phyloP scores from a whole-genome alignment of 2,797 vertebrate species.

The Danio aesculapii region DNA sequence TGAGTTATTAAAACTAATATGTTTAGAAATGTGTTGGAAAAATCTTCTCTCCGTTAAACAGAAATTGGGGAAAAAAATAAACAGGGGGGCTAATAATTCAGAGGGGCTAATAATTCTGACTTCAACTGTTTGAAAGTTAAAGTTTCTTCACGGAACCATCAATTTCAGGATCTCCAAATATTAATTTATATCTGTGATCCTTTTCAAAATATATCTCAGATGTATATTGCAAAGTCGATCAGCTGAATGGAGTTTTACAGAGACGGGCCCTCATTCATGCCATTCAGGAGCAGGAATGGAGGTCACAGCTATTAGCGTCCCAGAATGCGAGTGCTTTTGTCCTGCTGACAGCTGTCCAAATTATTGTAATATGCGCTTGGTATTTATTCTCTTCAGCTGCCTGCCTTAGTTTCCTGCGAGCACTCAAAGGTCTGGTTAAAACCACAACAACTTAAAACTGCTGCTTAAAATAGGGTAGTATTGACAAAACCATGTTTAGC shows the following conservation, averaged over 20 bases:
- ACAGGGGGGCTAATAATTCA: no score
- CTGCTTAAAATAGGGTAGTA: slow-evolving; percentile 6
- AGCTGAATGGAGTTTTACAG: slow-evolving; percentile 20
- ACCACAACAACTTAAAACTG: slow-evolving; percentile 15
- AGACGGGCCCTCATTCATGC: slow-evolving; percentile 2
- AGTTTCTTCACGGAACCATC: no score
- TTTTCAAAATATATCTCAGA: background rate
- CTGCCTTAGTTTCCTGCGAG: slow-evolving; percentile 63
- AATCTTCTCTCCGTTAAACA: no score
- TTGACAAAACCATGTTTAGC: background rate
- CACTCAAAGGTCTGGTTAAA: slow-evolving; percentile 6
- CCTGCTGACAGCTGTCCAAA: slow-evolving; percentile 77
- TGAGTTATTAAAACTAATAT: no score
- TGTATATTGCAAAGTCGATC: background rate
- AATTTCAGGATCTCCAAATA: background rate
- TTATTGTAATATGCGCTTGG: slow-evolving; percentile 71
- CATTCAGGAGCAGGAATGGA: slow-evolving; percentile 65
- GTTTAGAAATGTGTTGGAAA: no score
- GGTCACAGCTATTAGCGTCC: slow-evolving; percentile 71
- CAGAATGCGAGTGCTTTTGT: slow-evolving; percentile 67
- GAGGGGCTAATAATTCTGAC: no score
- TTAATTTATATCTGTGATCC: background rate
- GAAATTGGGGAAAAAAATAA: no score
- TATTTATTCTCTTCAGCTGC: slow-evolving; percentile 80
- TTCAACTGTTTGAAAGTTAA: no score